phyloP scores from a whole-genome alignment of 2,113 vertebrate species.

The Panthera uncia region DNA sequence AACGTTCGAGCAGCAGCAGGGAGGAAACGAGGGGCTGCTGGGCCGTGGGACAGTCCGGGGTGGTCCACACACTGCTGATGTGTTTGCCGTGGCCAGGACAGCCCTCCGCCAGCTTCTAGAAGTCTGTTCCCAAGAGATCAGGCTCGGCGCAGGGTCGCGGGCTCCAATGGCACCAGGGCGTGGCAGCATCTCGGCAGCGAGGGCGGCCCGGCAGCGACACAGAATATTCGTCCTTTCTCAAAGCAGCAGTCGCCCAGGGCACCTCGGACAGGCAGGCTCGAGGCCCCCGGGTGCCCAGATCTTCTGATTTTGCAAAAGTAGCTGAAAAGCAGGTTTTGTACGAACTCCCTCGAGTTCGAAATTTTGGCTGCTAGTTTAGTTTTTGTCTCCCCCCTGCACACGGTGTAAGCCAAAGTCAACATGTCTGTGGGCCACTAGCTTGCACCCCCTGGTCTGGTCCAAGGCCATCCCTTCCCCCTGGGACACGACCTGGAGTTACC shows the following conservation, averaged over 20 bases:
- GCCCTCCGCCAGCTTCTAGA: not conserved
- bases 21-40: not conserved
- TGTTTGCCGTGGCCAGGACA: fast-evolving
- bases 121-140: not conserved
- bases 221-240: fast-evolving
- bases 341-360: not conserved
- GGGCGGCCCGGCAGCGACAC: not conserved
- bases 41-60: not conserved
- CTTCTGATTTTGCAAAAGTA: not conserved
- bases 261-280: not conserved
- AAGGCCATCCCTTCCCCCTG: too few relatives aligned
- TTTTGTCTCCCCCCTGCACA: not conserved
- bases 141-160: not conserved
- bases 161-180: not conserved
- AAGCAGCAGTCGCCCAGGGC: too few relatives aligned
- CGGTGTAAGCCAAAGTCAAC: not conserved
- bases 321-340: not conserved
- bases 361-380: not conserved
- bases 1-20: too few relatives aligned
- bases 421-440: not conserved
- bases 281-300: not conserved
- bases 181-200: not conserved
- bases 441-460: not conserved
- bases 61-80: fast-evolving
- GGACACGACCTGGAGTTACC: not conserved